These are phyloP conservation scores for Coecobrya sp. DNA, from an alignment of 2,888 invertebrate genomes.

Conservation along the genomic window DNA sequence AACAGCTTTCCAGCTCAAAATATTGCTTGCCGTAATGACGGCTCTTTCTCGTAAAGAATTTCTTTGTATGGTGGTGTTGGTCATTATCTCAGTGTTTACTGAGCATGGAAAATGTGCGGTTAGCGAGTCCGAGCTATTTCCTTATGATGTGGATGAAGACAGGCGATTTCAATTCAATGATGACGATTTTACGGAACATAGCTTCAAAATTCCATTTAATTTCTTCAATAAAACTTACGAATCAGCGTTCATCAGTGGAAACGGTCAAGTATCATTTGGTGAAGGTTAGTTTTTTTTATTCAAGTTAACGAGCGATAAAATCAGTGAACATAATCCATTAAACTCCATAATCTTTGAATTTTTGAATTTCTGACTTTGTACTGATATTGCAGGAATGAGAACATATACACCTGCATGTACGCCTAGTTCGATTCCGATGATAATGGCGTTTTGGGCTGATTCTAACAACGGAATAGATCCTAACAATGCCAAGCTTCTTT, in stretches of 20 bases:
- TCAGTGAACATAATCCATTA: no score
- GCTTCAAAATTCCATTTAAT: conserved; percentile 43
- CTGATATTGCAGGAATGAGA: conserved; percentile 44
- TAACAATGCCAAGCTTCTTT: conserved; percentile 26
- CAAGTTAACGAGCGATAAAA: no score
- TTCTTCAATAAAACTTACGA: conserved; percentile 57
- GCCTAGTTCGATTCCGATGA: conserved; percentile 70
- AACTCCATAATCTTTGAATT: background rate
- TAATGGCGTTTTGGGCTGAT: conserved; percentile 77
- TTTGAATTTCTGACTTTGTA: background rate
- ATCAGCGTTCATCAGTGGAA: conserved; percentile 49
- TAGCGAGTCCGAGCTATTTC: conserved; percentile 21
- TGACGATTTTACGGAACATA: background rate
- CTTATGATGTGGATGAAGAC: background rate
- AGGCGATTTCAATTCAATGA: conserved; percentile 3
- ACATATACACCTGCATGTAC: conserved; percentile 59
- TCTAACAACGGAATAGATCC: background rate
- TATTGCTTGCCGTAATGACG: no score
- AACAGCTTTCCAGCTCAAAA: no score
- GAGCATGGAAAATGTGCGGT: background rate
- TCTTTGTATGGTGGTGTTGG: background rate
- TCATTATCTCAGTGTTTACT: background rate
- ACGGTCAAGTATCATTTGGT: conserved; percentile 58
- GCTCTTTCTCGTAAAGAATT: background rate
- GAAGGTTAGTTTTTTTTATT: conserved; percentile 1